Evolutionary conservation across 2,113 vertebrate genomes (phyloP).

Genomic region (Bostrychus sinensis): DNA sequence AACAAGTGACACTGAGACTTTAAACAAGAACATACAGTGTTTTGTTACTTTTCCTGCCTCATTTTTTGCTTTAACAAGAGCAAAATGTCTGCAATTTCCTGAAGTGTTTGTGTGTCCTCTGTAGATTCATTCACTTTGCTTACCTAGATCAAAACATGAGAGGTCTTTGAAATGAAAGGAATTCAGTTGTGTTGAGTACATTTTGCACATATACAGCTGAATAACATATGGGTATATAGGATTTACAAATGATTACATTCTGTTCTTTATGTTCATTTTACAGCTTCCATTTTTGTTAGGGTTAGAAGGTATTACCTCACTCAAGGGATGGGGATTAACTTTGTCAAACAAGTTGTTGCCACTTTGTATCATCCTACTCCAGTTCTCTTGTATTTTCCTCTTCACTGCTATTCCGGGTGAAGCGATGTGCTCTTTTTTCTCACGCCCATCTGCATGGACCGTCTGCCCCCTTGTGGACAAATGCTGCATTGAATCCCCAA

Average conservation of each 20-base stretch:
- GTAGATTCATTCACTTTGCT: conserved; percentile 20
- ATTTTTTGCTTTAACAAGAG: conserved; percentile 60
- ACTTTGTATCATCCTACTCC: conserved; percentile 20
- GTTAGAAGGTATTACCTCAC: conserved; percentile 4
- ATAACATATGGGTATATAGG: too few relatives aligned
- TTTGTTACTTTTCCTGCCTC: neutral
- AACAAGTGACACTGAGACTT: neutral
- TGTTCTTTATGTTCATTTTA: conserved; percentile 27
- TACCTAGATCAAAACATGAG: too few relatives aligned
- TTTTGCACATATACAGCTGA: too few relatives aligned
- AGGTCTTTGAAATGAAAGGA: too few relatives aligned
- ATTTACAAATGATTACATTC: too few relatives aligned
- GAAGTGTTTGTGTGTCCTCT: conserved; percentile 53
- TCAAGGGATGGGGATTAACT: neutral
- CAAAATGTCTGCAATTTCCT: conserved; percentile 69
- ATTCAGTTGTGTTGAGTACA: too few relatives aligned
- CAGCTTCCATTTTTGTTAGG: neutral
- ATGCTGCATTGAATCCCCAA: conserved; percentile 4
- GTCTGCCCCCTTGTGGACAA: conserved; percentile 72
- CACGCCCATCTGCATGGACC: conserved; percentile 13
- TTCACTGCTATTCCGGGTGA: neutral
- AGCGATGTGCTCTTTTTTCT: neutral
- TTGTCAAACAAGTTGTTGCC: neutral
- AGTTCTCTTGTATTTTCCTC: conserved; percentile 4
- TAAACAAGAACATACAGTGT: neutral